phyloP scores from a whole-genome alignment of 2,797 vertebrate species.

The Nasua narica region DNA sequence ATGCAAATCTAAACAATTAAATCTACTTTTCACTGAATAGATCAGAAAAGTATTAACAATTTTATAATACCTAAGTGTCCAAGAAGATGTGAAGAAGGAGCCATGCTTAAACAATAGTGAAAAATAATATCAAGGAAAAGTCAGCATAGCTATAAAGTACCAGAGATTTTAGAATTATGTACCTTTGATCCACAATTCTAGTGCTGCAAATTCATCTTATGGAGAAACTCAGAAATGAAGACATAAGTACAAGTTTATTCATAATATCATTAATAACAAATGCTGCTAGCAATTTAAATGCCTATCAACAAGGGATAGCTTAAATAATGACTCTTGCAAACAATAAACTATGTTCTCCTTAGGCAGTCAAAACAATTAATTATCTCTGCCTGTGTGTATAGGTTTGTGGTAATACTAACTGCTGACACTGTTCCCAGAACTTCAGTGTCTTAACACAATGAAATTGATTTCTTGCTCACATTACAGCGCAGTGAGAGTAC shows the following conservation, averaged over 20 bases:
- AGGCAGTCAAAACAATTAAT: background rate
- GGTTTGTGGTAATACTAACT: background rate
- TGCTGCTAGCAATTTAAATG: background rate
- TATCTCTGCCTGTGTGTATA: background rate
- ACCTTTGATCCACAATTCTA: background rate
- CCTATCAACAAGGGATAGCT: background rate
- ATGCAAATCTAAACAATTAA: background rate
- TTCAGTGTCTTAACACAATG: background rate
- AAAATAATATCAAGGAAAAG: background rate
- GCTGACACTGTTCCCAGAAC: background rate
- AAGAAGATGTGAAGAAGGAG: background rate
- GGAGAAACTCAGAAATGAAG: background rate
- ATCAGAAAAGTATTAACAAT: background rate
- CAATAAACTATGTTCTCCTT: background rate
- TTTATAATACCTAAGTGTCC: background rate
- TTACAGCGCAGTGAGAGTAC: fast-evolving
- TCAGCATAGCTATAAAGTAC: background rate
- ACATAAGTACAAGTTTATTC: background rate
- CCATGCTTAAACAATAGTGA: background rate
- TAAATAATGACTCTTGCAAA: background rate
- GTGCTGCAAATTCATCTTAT: background rate
- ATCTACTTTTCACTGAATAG: background rate
- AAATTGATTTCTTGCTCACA: background rate
- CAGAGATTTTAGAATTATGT: background rate
- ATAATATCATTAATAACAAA: background rate